Conservation (phyloP, 1,140 invertebrate species). For the fruit fly (Drosophila melanogaster) region Release_6_plus_ISO1_MT NC_004354.4:14081501-14082000, state of each 20-base stretch:
- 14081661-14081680: too few species aligned
- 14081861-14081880: slow-evolving; percentile 28
- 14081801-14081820: neutral
- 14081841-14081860: slow-evolving; percentile 40
- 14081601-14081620: too few species aligned
- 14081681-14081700: too few species aligned
- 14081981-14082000: slow-evolving; percentile 27
- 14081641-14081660: too few species aligned
- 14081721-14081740: too few species aligned
- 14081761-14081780: neutral
- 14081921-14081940: slow-evolving; percentile 17
- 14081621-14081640: too few species aligned
- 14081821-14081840: slow-evolving; percentile 9
- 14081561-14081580: neutral
- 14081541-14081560: too few species aligned
- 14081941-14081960: slow-evolving; percentile 29
- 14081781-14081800: neutral
- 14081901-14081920: slow-evolving; percentile 12
- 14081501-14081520: too few species aligned
- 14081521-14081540: too few species aligned
- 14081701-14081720: too few species aligned
- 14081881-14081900: neutral
- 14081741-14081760: neutral
- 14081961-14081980: neutral
- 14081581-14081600: slow-evolving; percentile 3